phyloP scores from a whole-genome alignment of 2,888 invertebrate species.

The Apotomis capreana region DNA sequence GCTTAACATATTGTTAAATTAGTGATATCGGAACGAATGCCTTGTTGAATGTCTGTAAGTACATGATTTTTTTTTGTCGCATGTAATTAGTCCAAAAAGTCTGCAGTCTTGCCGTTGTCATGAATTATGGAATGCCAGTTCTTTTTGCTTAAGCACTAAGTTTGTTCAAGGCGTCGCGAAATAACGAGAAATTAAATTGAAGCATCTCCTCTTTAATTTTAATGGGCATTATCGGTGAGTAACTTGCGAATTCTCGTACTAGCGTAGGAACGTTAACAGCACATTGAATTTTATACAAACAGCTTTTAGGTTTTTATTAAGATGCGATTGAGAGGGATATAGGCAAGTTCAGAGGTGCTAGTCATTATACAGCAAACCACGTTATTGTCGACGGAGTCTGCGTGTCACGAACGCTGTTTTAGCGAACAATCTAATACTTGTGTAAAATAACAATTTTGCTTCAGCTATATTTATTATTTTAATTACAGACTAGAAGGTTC shows the following conservation, averaged over 20 bases:
- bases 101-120: not conserved
- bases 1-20: too few species aligned
- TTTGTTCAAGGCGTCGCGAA: constrained; percentile 16
- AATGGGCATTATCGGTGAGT: constrained; percentile 4
- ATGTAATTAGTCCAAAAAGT: constrained; percentile 17
- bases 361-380: not conserved
- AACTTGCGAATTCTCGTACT: not conserved
- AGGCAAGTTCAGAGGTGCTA: not conserved
- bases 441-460: not conserved
- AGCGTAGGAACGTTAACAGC: not conserved
- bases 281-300: not conserved
- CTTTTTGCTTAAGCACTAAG: not conserved
- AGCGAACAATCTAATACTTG: not conserved
- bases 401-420: not conserved
- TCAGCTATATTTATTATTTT: not conserved
- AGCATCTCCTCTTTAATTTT: constrained; percentile 18
- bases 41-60: too few species aligned
- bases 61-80: too few species aligned
- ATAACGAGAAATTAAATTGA: constrained; percentile 23
- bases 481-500: not conserved
- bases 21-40: too few species aligned
- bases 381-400: not conserved
- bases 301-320: not conserved
- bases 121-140: constrained; percentile 13
- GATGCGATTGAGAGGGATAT: not conserved